phyloP scores from a whole-genome alignment of 2,797 vertebrate species.

The Tragopan temminckii region DNA sequence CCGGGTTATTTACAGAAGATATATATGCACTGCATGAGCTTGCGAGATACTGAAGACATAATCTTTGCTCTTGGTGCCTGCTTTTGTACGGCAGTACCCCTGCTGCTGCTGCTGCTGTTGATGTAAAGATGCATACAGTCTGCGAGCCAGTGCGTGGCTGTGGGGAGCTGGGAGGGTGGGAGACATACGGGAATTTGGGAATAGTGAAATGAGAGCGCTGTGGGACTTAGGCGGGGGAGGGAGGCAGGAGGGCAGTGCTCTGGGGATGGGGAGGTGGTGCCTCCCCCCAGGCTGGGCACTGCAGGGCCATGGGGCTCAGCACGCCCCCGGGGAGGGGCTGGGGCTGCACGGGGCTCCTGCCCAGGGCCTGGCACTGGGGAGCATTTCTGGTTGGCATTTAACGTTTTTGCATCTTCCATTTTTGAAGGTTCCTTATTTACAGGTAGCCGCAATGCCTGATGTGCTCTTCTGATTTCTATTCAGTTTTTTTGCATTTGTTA shows the following conservation, averaged over 20 bases:
- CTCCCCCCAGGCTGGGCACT: accelerated
- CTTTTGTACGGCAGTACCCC: not conserved
- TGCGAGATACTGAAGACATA: not conserved
- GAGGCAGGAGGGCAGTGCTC: not conserved
- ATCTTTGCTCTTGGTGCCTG: not conserved
- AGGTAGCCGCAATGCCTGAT: not conserved
- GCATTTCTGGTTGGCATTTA: not conserved
- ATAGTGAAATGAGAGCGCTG: not conserved
- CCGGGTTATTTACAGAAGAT: slow-evolving; percentile 78
- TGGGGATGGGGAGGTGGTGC: not conserved
- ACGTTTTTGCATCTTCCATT: not conserved
- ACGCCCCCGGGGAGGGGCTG: no score
- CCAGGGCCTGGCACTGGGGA: not conserved
- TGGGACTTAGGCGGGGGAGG: not conserved
- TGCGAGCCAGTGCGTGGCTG: not conserved
- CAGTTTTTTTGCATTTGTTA: slow-evolving; percentile 7
- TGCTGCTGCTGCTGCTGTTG: not conserved
- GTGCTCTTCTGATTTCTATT: not conserved
- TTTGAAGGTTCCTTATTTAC: not conserved
- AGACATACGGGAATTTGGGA: accelerated
- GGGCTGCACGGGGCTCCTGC: no score
- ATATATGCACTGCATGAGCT: not conserved
- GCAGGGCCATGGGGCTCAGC: not conserved
- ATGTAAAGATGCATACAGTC: accelerated
- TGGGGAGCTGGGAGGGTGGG: not conserved